Evolutionary conservation across 2,113 vertebrate species (phyloP).

Genomic region (Istiophorus platypterus): DNA sequence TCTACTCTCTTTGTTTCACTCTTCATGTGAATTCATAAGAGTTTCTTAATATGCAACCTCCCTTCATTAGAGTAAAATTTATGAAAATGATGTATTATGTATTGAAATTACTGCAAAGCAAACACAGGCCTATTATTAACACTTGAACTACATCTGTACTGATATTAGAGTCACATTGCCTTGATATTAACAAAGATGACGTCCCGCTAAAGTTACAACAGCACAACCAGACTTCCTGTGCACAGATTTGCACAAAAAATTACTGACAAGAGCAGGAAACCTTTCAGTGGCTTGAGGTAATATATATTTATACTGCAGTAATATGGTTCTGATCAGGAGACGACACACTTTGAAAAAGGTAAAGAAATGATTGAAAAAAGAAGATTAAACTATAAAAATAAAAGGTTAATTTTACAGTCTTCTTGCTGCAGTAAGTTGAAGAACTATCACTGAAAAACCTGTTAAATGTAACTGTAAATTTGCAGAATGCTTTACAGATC

Average conservation of each 20-base stretch:
- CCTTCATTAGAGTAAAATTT: constrained; percentile 94
- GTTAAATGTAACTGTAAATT: background rate
- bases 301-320: background rate
- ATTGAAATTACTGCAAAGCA: constrained; percentile 82
- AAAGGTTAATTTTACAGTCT: background rate
- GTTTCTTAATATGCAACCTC: constrained; percentile 87
- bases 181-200: constrained; percentile 88
- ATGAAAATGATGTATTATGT: constrained; percentile 89
- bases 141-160: constrained; percentile 91
- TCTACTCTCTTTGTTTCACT: constrained; percentile 83
- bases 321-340: constrained; percentile 24
- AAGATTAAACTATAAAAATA: background rate
- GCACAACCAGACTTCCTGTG: constrained; percentile 69
- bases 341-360: constrained; percentile 3
- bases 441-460: background rate
- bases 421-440: background rate
- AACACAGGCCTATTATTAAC: constrained; percentile 89
- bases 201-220: constrained; percentile 89
- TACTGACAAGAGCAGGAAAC: constrained; percentile 16
- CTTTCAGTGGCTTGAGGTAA: constrained; percentile 17
- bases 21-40: constrained; percentile 91
- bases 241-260: constrained; percentile 10
- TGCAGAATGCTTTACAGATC: background rate
- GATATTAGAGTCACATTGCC: constrained; percentile 86
- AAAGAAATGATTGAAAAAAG: constrained; percentile 10